phyloP scores from a whole-genome alignment of 2,113 vertebrate genomes.

The Chionodraco myersi region DNA sequence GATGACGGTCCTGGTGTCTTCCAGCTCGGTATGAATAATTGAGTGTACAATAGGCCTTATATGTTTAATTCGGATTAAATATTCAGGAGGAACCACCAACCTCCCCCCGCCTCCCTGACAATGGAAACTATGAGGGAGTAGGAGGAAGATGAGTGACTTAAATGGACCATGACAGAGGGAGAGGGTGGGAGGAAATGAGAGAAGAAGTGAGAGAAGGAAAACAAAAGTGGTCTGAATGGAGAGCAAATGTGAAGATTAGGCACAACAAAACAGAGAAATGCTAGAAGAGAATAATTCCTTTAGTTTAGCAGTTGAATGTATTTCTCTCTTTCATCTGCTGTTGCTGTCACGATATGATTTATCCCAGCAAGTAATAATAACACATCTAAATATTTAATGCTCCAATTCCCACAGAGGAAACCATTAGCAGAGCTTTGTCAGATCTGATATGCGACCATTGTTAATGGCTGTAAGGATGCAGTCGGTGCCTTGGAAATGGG shows the following conservation, averaged over 20 bases:
- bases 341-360: not conserved
- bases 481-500: not conserved
- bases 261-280: constrained; percentile 19
- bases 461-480: not conserved
- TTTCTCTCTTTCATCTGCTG: constrained; percentile 8
- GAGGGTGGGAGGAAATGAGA: constrained; percentile 10
- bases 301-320: constrained; percentile 30
- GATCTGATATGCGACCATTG: not conserved
- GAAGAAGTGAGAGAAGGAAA: not conserved
- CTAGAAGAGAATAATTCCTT: not conserved
- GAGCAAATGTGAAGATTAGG: constrained; percentile 25
- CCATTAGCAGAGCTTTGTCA: not conserved
- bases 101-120: constrained; percentile 57
- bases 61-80: constrained; percentile 78
- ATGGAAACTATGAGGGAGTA: constrained; percentile 46
- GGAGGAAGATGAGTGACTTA: constrained; percentile 53
- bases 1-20: constrained; percentile 41
- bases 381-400: constrained; percentile 34
- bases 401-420: constrained; percentile 30
- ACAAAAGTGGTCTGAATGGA: constrained; percentile 12
- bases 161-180: constrained; percentile 40
- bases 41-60: constrained; percentile 59
- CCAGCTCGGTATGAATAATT: constrained; percentile 70
- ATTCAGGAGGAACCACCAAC: constrained; percentile 67
- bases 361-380: constrained; percentile 18